Conservation (phyloP, 2,888 invertebrate genomes). For the Allolobophora icterica region DNA sequence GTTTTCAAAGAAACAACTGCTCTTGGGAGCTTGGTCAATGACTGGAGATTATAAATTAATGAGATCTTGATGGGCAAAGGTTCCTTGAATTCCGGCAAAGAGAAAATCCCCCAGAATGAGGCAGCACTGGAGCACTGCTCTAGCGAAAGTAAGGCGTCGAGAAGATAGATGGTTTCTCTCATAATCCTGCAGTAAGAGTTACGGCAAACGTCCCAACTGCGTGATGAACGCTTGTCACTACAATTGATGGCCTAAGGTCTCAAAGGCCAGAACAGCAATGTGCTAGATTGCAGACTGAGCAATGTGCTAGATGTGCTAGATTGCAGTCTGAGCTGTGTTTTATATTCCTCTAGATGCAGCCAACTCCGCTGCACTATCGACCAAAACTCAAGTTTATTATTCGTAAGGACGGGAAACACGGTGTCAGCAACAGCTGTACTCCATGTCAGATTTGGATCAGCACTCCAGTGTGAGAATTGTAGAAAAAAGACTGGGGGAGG, state of each 20-base stretch:
- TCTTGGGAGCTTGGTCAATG: background rate
- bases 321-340: background rate
- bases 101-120: background rate
- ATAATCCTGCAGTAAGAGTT: background rate
- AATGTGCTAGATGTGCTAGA: background rate
- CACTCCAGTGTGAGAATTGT: too few relatives aligned
- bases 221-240: background rate
- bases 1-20: background rate
- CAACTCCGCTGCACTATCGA: background rate
- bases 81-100: background rate
- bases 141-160: background rate
- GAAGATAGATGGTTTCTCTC: constrained; percentile 4
- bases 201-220: background rate
- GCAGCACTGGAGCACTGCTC: background rate
- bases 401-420: too few relatives aligned
- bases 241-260: background rate
- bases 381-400: too few relatives aligned
- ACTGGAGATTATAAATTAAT: background rate
- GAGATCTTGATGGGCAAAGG: background rate
- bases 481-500: too few relatives aligned
- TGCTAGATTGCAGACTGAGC: background rate
- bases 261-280: background rate
- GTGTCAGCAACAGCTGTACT: too few relatives aligned
- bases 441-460: too few relatives aligned
- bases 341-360: background rate